These are phyloP conservation scores for Meloidogyne hapla DNA, from an alignment of 1,140 invertebrate genomes.

Conservation along the genomic window DNA sequence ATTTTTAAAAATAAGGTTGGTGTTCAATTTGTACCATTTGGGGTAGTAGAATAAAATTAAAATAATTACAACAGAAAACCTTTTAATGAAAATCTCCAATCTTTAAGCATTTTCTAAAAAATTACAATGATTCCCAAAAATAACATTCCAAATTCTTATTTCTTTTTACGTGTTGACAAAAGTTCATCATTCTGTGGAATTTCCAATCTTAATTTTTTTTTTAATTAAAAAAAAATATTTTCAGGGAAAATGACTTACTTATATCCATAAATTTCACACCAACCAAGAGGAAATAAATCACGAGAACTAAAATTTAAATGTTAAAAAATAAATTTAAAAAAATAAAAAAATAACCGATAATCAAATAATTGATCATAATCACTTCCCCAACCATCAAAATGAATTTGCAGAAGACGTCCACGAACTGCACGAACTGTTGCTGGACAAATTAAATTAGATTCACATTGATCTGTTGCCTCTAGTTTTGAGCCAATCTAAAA, in stretches of 20 bases:
- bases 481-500: slow-evolving; percentile 33
- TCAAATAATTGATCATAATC: slow-evolving; percentile 36
- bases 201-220: slow-evolving; percentile 12
- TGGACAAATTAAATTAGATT: slow-evolving; percentile 36
- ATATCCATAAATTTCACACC: slow-evolving; percentile 43
- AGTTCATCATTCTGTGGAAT: slow-evolving; percentile 5
- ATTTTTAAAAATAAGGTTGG: too few species aligned
- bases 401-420: slow-evolving; percentile 32
- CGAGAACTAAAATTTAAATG: slow-evolving; percentile 19
- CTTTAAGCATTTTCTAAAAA: too few species aligned
- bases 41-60: too few species aligned
- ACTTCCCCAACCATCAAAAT: slow-evolving; percentile 40
- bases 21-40: too few species aligned
- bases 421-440: slow-evolving; percentile 31
- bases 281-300: slow-evolving; percentile 40
- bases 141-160: neutral
- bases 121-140: too few species aligned
- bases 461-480: slow-evolving; percentile 37
- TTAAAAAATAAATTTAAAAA: neutral
- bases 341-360: slow-evolving; percentile 25
- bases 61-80: too few species aligned
- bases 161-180: neutral
- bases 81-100: too few species aligned
- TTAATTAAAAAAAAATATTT: slow-evolving; percentile 14
- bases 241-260: too few species aligned